Base-by-base conservation (phyloP, 2,888 invertebrate genomes). In the Mythimna ferrago region DNA sequence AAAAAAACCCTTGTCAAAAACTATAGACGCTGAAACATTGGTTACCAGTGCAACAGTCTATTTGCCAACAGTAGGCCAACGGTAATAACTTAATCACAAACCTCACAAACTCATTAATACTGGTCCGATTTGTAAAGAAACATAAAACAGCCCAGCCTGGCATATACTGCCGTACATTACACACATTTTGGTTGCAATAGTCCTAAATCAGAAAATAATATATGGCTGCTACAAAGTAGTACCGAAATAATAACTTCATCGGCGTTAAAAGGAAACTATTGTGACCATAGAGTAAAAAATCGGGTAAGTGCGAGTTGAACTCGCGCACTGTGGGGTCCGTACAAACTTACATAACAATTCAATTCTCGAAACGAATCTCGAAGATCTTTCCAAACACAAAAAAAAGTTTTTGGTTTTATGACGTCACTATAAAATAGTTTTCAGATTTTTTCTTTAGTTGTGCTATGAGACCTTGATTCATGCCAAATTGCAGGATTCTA, bases 191-290 rank as follows among this genome's bases (percentile, higher is more conserved):
- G 21, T 38, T 57, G 82, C 82, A 81, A 78, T 44, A 64, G 41
- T 65, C 4, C 57, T 80, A 74, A 71, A 83, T 71, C 68, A 80
- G 61, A 65, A 26, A 58, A 26, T 57, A 60, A 71, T 44, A n/a
- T 21, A 56, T 26, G 32, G 10, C 61, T 35, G 10, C 32, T 68
- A 74, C 69, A 38, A 38, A 9, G 44, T 53, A 60, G 32, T 60
- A 60, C 21, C 60, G 53, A 63, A 71, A 54, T 78, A 82, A 78
- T 78, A 73, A 73, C 80, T 80, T 78, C 38, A 80, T 80, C 73
- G 72, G 26, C n/a, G 21, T 54, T 56, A 51, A 62, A 73, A 57
- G 73, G 77, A 82, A 78, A 72, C 61, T 66, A 81, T 57, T 57
- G 51, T 38, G 57, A 57, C 61, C 56, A 69, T n/a, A 41, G 44